Base-by-base conservation (phyloP, 2,888 invertebrate genomes). In the Thalpophila matura region DNA sequence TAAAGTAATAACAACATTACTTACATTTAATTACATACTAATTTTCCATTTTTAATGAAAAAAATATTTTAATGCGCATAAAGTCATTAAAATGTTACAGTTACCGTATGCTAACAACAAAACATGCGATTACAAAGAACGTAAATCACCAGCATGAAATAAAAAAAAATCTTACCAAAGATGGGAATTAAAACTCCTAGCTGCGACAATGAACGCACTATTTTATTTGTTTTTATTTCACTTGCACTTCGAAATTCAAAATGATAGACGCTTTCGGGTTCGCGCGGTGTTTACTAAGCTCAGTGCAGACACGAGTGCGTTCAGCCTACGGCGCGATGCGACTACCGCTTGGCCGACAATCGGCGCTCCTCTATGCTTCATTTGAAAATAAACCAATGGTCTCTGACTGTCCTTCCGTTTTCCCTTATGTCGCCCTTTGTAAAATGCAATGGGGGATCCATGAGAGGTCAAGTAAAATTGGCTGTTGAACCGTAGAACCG, bases 311-410 rank as follows among this genome's bases (percentile, higher is more conserved):
- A 84, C 92, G 87, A 87, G 90, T 88, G 89, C 79, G 82, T 86
- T 84, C 83, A 74, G 62, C 84, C 87, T 85, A 79, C 78, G 85
- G 81, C 87, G 86, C 86, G 86, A 83, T 81, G 82, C 91, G 88
- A 94, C 94, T 93, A 89, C 71, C 83, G 85, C 74, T 82, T 71
- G 49, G 67, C 67, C 74, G 74, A 73, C 83, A 62, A 78, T 74
- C 77, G 71, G 76, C 87, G 86, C 80, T 86, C 90, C 89, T 90
- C 90, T 89, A 92, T 86, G 90, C 88, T 85, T 91, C 88, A 90
- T 86, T 87, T 81, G 84, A 81, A 86, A 85, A 84, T 77, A 80
- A 74, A 76, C 61, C 38, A 74, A 68, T 75, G 87, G 77, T 77
- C 89, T 84, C 76, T 74, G 70, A 65, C 70, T 61, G 68, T 69